Evolutionary conservation across 2,113 vertebrate species (phyloP).

Genomic region (Lepidothrix coronata): DNA sequence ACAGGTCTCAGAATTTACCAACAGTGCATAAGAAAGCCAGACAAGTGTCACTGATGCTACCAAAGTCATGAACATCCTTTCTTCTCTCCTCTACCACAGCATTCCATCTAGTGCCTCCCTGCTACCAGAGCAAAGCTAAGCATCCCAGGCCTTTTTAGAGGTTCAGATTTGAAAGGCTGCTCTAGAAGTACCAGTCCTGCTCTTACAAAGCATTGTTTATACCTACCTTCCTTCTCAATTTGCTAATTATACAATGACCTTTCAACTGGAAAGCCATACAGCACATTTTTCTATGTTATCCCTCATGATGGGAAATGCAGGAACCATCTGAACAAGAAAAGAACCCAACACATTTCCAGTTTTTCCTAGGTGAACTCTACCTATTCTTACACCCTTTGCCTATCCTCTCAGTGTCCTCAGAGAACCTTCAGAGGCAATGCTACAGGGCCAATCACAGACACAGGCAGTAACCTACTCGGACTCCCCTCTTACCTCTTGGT

Average conservation of each 20-base stretch:
- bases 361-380: not conserved
- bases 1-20: not conserved
- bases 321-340: not conserved
- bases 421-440: not conserved
- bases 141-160: not conserved
- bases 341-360: not conserved
- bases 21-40: not conserved
- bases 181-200: not conserved
- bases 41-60: not conserved
- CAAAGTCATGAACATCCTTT: not conserved
- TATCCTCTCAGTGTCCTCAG: not conserved
- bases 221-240: not conserved
- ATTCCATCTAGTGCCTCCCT: not conserved
- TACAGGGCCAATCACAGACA: not conserved
- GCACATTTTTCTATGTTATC: not conserved
- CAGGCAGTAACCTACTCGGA: not conserved
- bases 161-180: not conserved
- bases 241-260: not conserved
- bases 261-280: not conserved
- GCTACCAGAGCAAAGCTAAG: not conserved
- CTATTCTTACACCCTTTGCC: not conserved
- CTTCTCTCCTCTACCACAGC: not conserved
- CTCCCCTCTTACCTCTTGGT: rapidly evolving
- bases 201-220: not conserved
- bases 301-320: not conserved